Evolutionary conservation across 2,113 vertebrate genomes (phyloP).

Genomic region (Dromaius novaehollandiae): DNA sequence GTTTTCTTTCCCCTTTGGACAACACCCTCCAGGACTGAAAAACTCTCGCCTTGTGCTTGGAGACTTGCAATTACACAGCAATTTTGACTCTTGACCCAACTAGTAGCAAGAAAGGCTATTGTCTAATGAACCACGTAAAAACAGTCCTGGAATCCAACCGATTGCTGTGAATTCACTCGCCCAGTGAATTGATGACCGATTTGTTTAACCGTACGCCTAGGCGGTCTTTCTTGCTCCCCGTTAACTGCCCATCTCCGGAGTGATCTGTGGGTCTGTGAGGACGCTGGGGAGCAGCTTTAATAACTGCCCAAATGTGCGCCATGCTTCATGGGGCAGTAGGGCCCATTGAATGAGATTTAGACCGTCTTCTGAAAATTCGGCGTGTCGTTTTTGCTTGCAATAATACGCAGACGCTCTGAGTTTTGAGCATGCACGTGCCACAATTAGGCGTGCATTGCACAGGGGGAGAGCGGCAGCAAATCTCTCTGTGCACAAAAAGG

Average conservation of each 20-base stretch:
- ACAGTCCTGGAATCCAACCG: background rate
- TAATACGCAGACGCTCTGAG: fast-evolving
- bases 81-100: constrained; percentile 49
- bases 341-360: background rate
- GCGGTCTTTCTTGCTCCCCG: background rate
- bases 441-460: background rate
- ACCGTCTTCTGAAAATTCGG: background rate
- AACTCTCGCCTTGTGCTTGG: constrained; percentile 29
- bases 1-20: constrained; percentile 31
- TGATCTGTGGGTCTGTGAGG: background rate
- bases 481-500: fast-evolving
- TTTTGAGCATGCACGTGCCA: fast-evolving
- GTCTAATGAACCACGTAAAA: constrained; percentile 48
- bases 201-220: constrained; percentile 7
- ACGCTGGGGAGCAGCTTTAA: background rate
- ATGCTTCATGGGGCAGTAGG: background rate
- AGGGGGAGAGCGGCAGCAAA: background rate
- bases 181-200: constrained; percentile 15
- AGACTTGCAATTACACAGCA: constrained; percentile 58
- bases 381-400: background rate
- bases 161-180: background rate
- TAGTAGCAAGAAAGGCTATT: constrained; percentile 33
- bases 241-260: background rate
- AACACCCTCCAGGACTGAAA: constrained; percentile 29
- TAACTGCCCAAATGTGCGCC: background rate